Conservation (phyloP, 1,140 invertebrate genomes). For the Papilio glaucus region DNA sequence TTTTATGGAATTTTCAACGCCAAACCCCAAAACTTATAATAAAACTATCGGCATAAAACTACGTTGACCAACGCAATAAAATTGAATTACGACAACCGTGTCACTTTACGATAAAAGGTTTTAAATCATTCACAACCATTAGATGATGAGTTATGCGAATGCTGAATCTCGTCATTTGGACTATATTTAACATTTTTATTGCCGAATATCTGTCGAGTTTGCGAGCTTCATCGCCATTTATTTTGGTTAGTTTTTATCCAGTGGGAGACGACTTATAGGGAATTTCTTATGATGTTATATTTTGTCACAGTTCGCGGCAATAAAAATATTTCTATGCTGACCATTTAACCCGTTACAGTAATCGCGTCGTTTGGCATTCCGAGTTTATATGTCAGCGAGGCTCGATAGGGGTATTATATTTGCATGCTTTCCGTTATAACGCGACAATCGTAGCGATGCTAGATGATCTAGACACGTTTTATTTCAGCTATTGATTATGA, state of each 20-base stretch:
- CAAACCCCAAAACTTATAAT: constrained; percentile 60
- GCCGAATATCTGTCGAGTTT: constrained; percentile 74
- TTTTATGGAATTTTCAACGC: background rate
- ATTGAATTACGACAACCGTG: constrained; percentile 78
- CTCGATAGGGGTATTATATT: constrained; percentile 72
- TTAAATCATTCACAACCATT: constrained; percentile 81
- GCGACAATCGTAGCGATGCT: constrained; percentile 54
- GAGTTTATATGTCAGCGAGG: constrained; percentile 69
- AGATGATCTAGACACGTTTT: constrained; percentile 64
- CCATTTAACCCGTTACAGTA: constrained; percentile 76
- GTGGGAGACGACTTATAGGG: constrained; percentile 51
- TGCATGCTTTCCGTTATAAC: constrained; percentile 74
- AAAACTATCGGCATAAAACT: constrained; percentile 73
- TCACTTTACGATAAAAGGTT: constrained; percentile 81
- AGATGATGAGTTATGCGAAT: constrained; percentile 80
- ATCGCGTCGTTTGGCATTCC: constrained; percentile 78
- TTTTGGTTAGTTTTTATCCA: constrained; percentile 62
- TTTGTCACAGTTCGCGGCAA: constrained; percentile 66
- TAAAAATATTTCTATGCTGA: constrained; percentile 78
- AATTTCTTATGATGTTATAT: constrained; percentile 64
- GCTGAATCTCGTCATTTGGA: constrained; percentile 74
- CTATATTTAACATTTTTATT: constrained; percentile 80
- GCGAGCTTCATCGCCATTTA: constrained; percentile 71
- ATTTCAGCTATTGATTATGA: constrained; percentile 69
- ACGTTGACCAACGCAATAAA: constrained; percentile 78